These are phyloP conservation scores for Parnassius orleans DNA, from an alignment of 2,888 invertebrate genomes.

Conservation along the genomic window DNA sequence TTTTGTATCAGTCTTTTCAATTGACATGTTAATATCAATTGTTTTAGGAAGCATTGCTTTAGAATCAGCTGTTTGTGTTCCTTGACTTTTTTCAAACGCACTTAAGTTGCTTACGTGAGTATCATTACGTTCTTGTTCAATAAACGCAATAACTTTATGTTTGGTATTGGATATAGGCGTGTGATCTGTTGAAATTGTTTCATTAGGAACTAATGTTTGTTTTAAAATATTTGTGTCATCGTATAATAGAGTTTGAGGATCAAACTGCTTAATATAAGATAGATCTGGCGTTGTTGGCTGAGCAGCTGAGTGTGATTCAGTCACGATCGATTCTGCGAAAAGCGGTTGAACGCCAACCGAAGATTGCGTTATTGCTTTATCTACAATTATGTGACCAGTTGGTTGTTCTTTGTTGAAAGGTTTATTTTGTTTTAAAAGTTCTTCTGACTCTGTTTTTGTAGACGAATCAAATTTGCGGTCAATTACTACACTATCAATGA, in stretches of 20 bases:
- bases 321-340: constrained; percentile 45
- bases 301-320: constrained; percentile 45
- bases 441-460: background rate
- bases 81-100: constrained; percentile 3
- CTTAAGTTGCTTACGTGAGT: constrained; percentile 43
- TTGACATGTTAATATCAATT: constrained; percentile 61
- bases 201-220: constrained; percentile 5
- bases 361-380: constrained; percentile 43
- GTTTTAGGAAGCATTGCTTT: constrained; percentile 42
- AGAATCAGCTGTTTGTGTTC: constrained; percentile 19
- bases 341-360: constrained; percentile 46
- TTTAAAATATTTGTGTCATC: background rate
- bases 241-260: constrained; percentile 48
- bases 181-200: constrained; percentile 26
- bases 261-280: constrained; percentile 53
- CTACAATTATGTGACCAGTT: constrained; percentile 37
- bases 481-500: too few relatives aligned
- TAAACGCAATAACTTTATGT: constrained; percentile 48
- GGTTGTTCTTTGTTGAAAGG: constrained; percentile 25
- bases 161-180: constrained; percentile 31
- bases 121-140: constrained; percentile 60
- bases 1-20: constrained; percentile 49
- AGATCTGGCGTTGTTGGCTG: constrained; percentile 42
- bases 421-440: background rate
- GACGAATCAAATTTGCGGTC: too few relatives aligned